These are phyloP conservation scores for Pseudorhombus dupliciocellatus DNA, from an alignment of 2,113 vertebrate genomes.

Conservation along the genomic window DNA sequence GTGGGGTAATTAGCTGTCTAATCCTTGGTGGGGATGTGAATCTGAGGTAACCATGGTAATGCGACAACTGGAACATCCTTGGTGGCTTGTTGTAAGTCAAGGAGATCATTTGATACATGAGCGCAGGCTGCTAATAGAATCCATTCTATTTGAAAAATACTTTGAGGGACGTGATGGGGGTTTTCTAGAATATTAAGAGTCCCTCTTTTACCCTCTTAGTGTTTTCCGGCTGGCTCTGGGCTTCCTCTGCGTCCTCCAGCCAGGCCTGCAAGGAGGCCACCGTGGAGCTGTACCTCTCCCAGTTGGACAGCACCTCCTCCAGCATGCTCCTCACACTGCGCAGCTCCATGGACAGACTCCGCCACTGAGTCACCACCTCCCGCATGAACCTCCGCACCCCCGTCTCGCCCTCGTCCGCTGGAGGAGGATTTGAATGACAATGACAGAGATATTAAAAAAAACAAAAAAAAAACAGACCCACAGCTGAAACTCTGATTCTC, in stretches of 20 bases:
- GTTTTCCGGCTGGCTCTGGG: constrained; percentile 87
- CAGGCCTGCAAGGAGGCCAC: constrained; percentile 91
- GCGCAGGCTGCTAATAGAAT: constrained; percentile 58
- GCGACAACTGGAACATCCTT: constrained; percentile 62
- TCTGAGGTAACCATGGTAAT: constrained; percentile 72
- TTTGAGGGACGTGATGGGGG: neutral
- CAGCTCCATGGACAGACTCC: constrained; percentile 92
- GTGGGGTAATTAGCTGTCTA: constrained; percentile 75
- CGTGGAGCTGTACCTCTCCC: constrained; percentile 88
- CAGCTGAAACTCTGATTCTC: neutral
- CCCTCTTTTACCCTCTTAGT: constrained; percentile 84
- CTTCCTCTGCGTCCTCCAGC: constrained; percentile 92
- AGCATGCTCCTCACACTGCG: constrained; percentile 94
- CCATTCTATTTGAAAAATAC: constrained; percentile 33
- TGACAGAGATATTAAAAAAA: neutral
- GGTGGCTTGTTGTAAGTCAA: constrained; percentile 61
- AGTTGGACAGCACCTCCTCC: constrained; percentile 93
- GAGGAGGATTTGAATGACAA: constrained; percentile 13
- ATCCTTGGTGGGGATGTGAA: constrained; percentile 66
- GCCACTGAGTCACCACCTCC: constrained; percentile 93
- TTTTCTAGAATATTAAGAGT: neutral
- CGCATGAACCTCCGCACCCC: constrained; percentile 89
- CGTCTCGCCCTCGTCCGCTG: constrained; percentile 89
- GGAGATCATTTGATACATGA: constrained; percentile 65
- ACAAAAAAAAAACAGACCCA: neutral